phyloP scores from a whole-genome alignment of 2,888 invertebrate species.

The Dendrolimus pini region DNA sequence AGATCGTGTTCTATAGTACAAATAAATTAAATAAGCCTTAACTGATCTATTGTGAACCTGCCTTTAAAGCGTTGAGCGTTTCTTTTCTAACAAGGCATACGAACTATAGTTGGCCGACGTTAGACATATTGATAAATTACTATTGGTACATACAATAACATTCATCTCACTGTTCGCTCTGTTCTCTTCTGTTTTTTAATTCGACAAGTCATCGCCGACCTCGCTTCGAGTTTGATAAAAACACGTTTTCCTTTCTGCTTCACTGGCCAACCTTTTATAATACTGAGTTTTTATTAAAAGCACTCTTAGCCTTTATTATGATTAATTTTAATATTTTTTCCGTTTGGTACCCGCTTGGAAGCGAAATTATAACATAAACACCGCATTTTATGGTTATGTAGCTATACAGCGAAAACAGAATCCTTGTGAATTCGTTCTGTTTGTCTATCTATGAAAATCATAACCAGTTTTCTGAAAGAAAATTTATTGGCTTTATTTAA shows the following conservation, averaged over 20 bases:
- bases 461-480: too few species aligned
- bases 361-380: too few species aligned
- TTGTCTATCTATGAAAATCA: too few species aligned
- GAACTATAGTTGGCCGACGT: constrained; percentile 28
- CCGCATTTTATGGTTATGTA: too few species aligned
- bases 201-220: constrained; percentile 52
- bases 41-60: not conserved
- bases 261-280: constrained; percentile 29
- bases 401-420: too few species aligned
- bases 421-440: too few species aligned
- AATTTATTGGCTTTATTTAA: too few species aligned
- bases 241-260: constrained; percentile 42
- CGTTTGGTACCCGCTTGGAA: not conserved
- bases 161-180: constrained; percentile 41
- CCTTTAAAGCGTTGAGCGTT: not conserved
- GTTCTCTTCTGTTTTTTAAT: constrained; percentile 45
- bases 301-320: constrained; percentile 5
- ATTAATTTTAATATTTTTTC: not conserved
- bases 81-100: not conserved
- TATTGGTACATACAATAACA: constrained; percentile 59
- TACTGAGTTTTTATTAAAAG: constrained; percentile 21
- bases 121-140: constrained; percentile 68
- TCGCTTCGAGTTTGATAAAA: constrained; percentile 34
- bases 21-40: too few species aligned
- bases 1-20: too few species aligned